Evolutionary conservation across 2,888 invertebrate genomes (phyloP), one percentile per base, ranked within the genome.

Genomic region (Diloba caeruleocephala): DNA sequence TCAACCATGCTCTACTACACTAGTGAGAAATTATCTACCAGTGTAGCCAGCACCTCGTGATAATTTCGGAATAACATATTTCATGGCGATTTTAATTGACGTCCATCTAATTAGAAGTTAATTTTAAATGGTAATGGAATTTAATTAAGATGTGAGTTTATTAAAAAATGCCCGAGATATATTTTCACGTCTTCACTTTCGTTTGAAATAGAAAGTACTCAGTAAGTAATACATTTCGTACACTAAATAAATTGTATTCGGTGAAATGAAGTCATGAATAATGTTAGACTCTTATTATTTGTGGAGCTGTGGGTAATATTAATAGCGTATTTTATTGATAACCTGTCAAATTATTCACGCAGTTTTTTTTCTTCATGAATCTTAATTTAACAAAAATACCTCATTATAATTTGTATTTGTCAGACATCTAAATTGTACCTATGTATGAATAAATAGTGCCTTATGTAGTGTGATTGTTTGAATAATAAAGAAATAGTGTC

Each of bases 171-270:
- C 6, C 19, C 12, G 33, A 44, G 48, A 53, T 50, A 51, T 57
- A 41, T 54, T 45, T 9, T 34, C 19, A 6, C n/a, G 36, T 36
- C 34, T 55, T 60, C 62, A 58, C 68, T 74, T 72, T 74, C 74
- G 57, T 74, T 68, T 65, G 32, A 54, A 74, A 62, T 65, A 71
- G 74, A 72, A 72, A 72, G 74, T 71, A 44, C 52, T 38, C 15
- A n/a, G n/a, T n/a, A n/a, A 17, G 41, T 57, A 53, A 46, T 54
- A 50, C 42, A 63, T 48, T 73, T 61, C 48, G 29, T 48, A 41
- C 29, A 34, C 19, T 53, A 45, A 54, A 50, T 61, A 55, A 50
- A 63, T 39, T 61, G 60, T 45, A 61, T 58, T 46, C 14, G 25
- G 52, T 49, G 59, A 55, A 64, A 61, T 63, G 29, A 36, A 23